Base-by-base conservation (phyloP, 2,888 invertebrate genomes). In the Aphidius colemani region DNA sequence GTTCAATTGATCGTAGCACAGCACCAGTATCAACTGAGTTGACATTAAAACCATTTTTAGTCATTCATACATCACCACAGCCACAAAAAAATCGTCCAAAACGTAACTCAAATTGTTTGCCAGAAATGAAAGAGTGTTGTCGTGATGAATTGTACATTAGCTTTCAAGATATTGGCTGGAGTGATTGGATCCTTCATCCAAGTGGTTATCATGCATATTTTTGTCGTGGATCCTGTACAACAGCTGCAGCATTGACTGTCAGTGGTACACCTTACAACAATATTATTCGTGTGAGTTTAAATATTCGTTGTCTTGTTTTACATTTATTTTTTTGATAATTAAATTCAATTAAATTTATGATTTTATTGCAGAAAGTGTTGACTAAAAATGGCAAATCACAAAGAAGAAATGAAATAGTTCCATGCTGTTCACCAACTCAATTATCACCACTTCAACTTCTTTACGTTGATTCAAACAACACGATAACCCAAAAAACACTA, bases 121-220 rank as follows among this genome's bases (percentile, higher is more conserved):
- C 89, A 41, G 88, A 87, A 4, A 83, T 89, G 68, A 90, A 88
- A 45, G 93, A 92, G 73, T 95, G 94, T 79, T 95, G 95, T 78
- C 84, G 93, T 10, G 94, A 94, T 78, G 89, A 90, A 48, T 85
- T 95, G 1, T 92, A 90, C 76, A 90, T 95, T 67, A 91, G 90
- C 69, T 95, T 95, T 78, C 88, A 88, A 66, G 92, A 93, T 50
- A 89, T 95, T 61, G 94, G 94, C 55, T 95, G 95, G 95, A 89
- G 89, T 71, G 90, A 93, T 79, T 95, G 94, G 94, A 93, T 95
- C 66, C 87, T 95, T 68, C 86, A 88, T 69, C 95, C 95, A 0
- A 85, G 86, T 10, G 93, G 93, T 1, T 95, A 94, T 80, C 89
- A 94, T 74, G 94, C 95, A 0, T 93, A 93, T 81, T 94, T 93